These are phyloP conservation scores for Anomalospiza imberbis DNA, from an alignment of 2,797 vertebrate genomes.

Conservation along the genomic window DNA sequence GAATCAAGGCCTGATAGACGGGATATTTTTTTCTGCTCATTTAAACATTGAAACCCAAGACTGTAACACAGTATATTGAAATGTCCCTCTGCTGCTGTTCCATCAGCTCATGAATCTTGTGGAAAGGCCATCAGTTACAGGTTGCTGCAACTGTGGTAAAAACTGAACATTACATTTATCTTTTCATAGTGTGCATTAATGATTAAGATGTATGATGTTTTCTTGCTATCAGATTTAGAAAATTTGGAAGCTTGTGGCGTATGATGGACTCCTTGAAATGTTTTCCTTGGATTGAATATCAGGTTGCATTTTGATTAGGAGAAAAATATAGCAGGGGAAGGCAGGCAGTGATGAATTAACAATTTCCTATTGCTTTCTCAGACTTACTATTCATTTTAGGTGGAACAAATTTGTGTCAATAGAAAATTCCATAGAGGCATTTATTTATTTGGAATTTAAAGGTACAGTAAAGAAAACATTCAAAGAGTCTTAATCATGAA, in stretches of 20 bases:
- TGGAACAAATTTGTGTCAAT: slow-evolving; percentile 46
- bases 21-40: neutral
- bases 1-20: neutral
- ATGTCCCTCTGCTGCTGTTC: neutral
- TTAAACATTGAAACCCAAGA: slow-evolving; percentile 31
- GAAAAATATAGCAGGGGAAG: neutral
- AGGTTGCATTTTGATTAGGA: slow-evolving; percentile 47
- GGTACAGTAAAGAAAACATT: slow-evolving; percentile 5
- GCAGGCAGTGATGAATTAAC: slow-evolving; percentile 55
- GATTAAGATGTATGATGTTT: slow-evolving; percentile 20
- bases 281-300: slow-evolving; percentile 47
- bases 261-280: slow-evolving; percentile 20
- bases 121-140: slow-evolving; percentile 30
- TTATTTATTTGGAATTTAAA: slow-evolving; percentile 33
- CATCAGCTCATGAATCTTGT: slow-evolving; percentile 48
- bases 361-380: slow-evolving; percentile 46
- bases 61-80: neutral
- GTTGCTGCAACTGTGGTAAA: slow-evolving; percentile 15
- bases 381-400: slow-evolving; percentile 41
- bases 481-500: neutral
- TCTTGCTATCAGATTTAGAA: slow-evolving; percentile 14
- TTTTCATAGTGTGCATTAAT: neutral
- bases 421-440: slow-evolving; percentile 19
- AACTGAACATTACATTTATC: slow-evolving; percentile 19
- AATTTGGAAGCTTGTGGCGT: slow-evolving; percentile 19